Evolutionary conservation across 2,797 vertebrate genomes (phyloP), one percentile per base, ranked within the genome.

Genomic region (Galaxias olidus): DNA sequence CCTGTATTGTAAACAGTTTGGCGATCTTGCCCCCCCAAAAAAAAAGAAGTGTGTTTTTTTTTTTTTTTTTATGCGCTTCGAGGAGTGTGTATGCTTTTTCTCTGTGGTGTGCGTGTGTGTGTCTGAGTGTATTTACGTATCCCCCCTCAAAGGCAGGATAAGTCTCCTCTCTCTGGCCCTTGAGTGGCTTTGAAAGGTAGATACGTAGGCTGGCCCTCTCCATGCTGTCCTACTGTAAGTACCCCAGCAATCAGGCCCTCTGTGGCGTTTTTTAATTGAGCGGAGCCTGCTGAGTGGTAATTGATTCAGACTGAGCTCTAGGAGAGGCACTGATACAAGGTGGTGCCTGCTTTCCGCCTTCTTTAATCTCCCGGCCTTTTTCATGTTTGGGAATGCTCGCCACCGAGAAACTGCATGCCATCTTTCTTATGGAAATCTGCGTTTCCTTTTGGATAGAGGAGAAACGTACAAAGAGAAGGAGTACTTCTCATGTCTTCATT

Each of bases 341-440:
- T 96, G 93, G 90, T 92, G 79, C 90, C 91, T 91, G 91, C 82
- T 86, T 88, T 87, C 87, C 84, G 90, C 87, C 85, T 96, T 94
- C 91, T 96, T 96, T 97, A 95, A 98, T 97, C 94, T 95, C 91
- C 89, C 86, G 88, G 90, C 87, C 92, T 94, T 94, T 94, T 93
- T 93, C 92, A 95, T 96, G 90, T 91, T 92, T 86, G 87, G 92
- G 93, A 95, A 96, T 95, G 92, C 92, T 95, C 93, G 92, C 94
- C 94, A 94, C 93, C 92, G 92, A 95, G 95, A 94, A 95, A 94
- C 92, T 92, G 90, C 91, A 86, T 93, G 93, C 92, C 91, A 94
- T 94, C 96, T 96, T 99, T 98, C 94, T 97, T 96, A 98, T 98
- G 97, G 96, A 98, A 98, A 99, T 98, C 93, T 92, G 93, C 92